Evolutionary conservation across 2,797 vertebrate genomes (phyloP).

Genomic region (Loris lydekkerianus): DNA sequence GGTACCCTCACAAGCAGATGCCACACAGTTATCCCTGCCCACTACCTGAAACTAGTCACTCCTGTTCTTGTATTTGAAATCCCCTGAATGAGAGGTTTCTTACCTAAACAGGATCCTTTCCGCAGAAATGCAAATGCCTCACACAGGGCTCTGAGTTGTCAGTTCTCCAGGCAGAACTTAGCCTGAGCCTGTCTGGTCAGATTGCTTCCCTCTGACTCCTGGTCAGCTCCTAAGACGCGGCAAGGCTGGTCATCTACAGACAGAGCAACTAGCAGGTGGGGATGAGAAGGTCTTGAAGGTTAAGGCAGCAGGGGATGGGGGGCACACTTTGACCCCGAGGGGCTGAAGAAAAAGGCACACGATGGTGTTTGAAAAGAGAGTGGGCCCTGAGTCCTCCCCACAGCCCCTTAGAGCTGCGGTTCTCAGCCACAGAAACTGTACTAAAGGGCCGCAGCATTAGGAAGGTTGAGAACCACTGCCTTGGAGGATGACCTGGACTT

Average conservation of each 20-base stretch:
- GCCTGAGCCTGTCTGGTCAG: not conserved
- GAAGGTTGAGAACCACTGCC: not conserved
- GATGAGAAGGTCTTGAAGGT: not conserved
- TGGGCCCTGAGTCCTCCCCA: too few relatives aligned
- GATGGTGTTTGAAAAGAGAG: not conserved
- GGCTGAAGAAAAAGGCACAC: not conserved
- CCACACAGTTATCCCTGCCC: not conserved
- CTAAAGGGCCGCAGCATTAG: too few relatives aligned
- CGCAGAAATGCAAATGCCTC: not conserved
- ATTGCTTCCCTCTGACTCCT: not conserved
- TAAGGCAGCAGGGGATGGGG: not conserved
- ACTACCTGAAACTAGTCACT: not conserved
- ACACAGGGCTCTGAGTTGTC: not conserved
- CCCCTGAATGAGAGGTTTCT: not conserved
- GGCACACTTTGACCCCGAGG: not conserved
- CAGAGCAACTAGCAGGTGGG: not conserved
- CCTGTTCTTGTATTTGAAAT: constrained; percentile 3
- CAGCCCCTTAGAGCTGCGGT: not conserved
- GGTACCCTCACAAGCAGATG: not conserved
- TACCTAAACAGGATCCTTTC: not conserved
- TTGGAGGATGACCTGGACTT: not conserved
- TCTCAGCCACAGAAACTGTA: too few relatives aligned
- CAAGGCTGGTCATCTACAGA: not conserved
- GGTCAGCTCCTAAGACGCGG: rapidly evolving
- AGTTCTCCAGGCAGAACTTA: not conserved